phyloP scores from a whole-genome alignment of 2,113 vertebrate genomes.

The Pollimyrus isidori region DNA sequence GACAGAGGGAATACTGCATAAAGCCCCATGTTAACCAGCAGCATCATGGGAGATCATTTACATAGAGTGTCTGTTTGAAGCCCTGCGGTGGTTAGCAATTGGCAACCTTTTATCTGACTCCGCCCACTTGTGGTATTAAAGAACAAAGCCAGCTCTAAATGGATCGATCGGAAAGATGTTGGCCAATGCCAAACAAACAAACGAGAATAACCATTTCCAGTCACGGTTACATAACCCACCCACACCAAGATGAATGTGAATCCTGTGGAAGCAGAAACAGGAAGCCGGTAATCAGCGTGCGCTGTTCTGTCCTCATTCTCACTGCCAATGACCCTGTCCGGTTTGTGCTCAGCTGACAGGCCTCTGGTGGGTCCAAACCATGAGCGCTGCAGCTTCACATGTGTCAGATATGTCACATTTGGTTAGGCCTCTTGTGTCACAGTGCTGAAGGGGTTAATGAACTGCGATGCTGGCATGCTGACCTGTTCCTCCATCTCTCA shows the following conservation, averaged over 20 bases:
- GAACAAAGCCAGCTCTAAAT: neutral
- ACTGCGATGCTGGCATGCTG: neutral
- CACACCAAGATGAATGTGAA: neutral
- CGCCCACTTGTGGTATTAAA: neutral
- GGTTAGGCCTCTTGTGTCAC: neutral
- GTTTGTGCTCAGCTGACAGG: neutral
- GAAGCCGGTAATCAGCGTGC: neutral
- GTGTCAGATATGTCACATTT: neutral
- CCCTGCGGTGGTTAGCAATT: neutral
- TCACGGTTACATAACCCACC: neutral
- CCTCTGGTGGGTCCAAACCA: neutral
- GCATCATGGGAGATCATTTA: neutral
- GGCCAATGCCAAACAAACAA: neutral
- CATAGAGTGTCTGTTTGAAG: neutral
- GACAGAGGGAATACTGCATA: neutral
- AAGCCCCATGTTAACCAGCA: neutral
- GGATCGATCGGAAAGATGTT: neutral
- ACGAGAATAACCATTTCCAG: neutral
- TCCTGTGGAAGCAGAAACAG: neutral
- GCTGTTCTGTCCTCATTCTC: too few relatives aligned
- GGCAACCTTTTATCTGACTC: neutral
- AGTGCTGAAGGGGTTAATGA: neutral
- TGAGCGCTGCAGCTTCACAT: neutral
- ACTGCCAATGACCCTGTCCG: neutral
- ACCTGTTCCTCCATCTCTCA: neutral